These are phyloP conservation scores for Hypomecis punctinalis DNA, from an alignment of 2,888 invertebrate species.

Conservation along the genomic window DNA sequence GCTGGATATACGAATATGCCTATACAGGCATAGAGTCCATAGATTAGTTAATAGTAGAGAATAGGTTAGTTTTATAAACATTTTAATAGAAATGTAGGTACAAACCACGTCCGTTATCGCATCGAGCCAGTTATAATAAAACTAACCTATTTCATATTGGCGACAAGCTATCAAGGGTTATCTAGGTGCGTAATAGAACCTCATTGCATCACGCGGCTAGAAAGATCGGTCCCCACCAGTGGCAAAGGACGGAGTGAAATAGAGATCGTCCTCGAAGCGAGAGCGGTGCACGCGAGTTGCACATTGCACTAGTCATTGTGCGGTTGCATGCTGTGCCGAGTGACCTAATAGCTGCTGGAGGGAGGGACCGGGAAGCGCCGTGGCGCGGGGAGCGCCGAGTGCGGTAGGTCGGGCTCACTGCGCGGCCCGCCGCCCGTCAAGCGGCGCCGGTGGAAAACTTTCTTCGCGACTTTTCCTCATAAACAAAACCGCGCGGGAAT, in stretches of 20 bases:
- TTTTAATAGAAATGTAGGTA: background rate
- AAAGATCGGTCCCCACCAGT: conserved; percentile 84
- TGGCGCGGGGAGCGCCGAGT: conserved; percentile 74
- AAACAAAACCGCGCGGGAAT: conserved; percentile 74
- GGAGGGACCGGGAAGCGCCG: conserved; percentile 81
- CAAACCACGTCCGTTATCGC: conserved; percentile 11
- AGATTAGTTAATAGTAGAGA: no score
- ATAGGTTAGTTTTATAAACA: background rate
- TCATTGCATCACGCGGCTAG: conserved; percentile 82
- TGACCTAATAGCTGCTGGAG: conserved; percentile 84
- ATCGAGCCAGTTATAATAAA: conserved; percentile 10
- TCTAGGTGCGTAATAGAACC: conserved; percentile 72
- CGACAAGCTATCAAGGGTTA: conserved; percentile 62
- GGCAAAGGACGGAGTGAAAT: conserved; percentile 84
- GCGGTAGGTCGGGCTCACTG: conserved; percentile 84
- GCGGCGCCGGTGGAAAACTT: conserved; percentile 80
- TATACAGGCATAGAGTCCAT: no score
- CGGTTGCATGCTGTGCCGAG: conserved; percentile 81
- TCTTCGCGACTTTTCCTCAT: conserved; percentile 82
- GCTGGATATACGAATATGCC: no score
- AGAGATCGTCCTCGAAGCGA: conserved; percentile 85
- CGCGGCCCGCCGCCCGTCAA: conserved; percentile 75
- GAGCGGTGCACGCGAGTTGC: conserved; percentile 79
- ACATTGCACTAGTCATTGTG: conserved; percentile 81
- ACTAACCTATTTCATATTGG: conserved; percentile 28